Evolutionary conservation across 2,888 invertebrate genomes (phyloP), one percentile per base, ranked within the genome.

Genomic region (Pristionchus mayeri): DNA sequence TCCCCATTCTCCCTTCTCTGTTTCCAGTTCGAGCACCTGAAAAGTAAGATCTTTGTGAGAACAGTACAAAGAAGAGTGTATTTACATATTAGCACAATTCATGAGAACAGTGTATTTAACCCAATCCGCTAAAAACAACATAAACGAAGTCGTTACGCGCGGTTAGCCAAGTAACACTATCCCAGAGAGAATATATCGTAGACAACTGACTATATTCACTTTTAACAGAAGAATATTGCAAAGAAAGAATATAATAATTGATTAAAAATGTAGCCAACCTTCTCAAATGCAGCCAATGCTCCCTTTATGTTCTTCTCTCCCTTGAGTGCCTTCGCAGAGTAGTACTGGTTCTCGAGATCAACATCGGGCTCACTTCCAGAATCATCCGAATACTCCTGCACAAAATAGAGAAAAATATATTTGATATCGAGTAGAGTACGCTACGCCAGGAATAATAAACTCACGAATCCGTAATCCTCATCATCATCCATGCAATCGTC

Each of bases 1-100:
- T 0, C 99, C 99, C 99, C 99, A 99, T 95, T 99, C 99, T 84
- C 98, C 98, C 93, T 99, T 99, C 90, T 98, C 98, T 0, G 97
- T 97, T 94, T 99, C 99, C 86, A 99, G 94, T 93, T 98, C 98
- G 88, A 99, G 94, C 16, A 99, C 98, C 86, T 87, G 40, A n/a
- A 82, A 76, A 7, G 24, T 13, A 44, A 76, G n/a, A n/a, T n/a
- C n/a, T n/a, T n/a, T n/a, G n/a, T n/a, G n/a, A n/a, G n/a, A n/a
- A n/a, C n/a, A n/a, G n/a, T n/a, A n/a, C n/a, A n/a, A n/a, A n/a
- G n/a, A n/a, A n/a, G n/a, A n/a, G n/a, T n/a, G n/a, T n/a, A n/a
- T n/a, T n/a, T n/a, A n/a, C n/a, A n/a, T n/a, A n/a, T n/a, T n/a
- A n/a, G n/a, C n/a, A n/a, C n/a, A n/a, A n/a, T n/a, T n/a, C n/a